These are phyloP conservation scores for Oscheius sp. DNA, from an alignment of 2,888 invertebrate species.

Conservation along the genomic window DNA sequence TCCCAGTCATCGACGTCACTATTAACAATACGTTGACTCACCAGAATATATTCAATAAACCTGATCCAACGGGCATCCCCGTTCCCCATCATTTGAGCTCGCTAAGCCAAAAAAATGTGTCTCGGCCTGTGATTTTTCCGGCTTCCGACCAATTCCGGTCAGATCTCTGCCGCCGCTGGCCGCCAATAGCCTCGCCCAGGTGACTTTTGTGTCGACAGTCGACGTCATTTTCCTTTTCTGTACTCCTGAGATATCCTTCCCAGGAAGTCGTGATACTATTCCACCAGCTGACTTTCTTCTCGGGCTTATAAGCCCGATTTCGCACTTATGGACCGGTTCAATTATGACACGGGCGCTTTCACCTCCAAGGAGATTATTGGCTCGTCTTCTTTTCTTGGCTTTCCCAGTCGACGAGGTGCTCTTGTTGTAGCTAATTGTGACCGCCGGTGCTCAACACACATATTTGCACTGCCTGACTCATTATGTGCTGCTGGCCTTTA, in stretches of 20 bases:
- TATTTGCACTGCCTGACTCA: constrained; percentile 33
- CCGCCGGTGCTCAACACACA: constrained; percentile 19
- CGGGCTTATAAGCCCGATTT: not conserved
- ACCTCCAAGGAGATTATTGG: constrained; percentile 10
- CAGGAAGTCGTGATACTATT: not conserved
- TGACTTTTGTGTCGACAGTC: not conserved
- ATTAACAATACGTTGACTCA: no score
- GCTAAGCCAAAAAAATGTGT: not conserved
- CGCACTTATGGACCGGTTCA: constrained; percentile 29
- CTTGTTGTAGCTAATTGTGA: constrained; percentile 31
- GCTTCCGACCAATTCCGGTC: constrained; percentile 8
- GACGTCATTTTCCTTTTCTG: not conserved
- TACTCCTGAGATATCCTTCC: no score
- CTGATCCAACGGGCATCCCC: no score
- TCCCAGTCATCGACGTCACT: no score
- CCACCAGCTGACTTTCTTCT: not conserved
- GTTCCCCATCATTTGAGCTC: no score
- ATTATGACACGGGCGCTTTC: constrained; percentile 23
- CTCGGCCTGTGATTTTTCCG: not conserved
- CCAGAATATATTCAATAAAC: no score
- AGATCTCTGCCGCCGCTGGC: not conserved
- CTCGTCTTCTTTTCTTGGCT: not conserved
- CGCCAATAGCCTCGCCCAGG: no score
- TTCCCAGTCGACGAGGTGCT: no score
- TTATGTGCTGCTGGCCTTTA: constrained; percentile 14